Base-by-base conservation (phyloP, 2,888 invertebrate species). In the Parelbella ahira region DNA sequence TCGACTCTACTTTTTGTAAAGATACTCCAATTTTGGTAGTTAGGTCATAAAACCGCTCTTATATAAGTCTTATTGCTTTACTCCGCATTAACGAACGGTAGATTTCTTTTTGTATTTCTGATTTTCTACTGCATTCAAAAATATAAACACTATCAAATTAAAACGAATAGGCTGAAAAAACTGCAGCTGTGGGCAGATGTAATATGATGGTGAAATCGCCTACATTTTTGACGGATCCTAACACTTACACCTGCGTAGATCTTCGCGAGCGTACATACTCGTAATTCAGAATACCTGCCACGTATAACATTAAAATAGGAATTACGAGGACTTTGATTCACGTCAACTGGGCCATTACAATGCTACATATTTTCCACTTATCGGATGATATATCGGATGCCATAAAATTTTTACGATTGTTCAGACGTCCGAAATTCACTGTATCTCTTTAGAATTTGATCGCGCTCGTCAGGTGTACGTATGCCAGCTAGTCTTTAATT, bases 301-400 rank as follows among this genome's bases (percentile, higher is more conserved):
- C 33, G 21, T 25, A 41, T 41, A 41, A 41, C 33, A 41, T 41
- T 27, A 33, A 41, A 33, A 41, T 21, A 23, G 20, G 27, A 21
- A 27, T 27, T 41, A 41, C 21, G 5, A n/a, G 9, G 41, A 41
- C 33, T 13, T 48, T 74, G 68, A 65, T 32, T 33, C 29, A 53
- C 59, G 64, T 53, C 42, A 50, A 48, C 33, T 36, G 19, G 29
- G 33, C 51, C 47, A 52, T 58, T 54, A 53, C 45, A 51, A 50
- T 45, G 47, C 57, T 56, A 60, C 63, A 54, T 55, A 55, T 56
- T 15, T 2, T 58, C 50, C 45, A 58, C 45, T 33, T 49, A 36
- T 29, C 50, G 49, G 50, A 51, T 56, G 56, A 56, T 48, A 45
- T 50, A 53, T 54, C 59, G 27, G 30, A 24, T 20, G 34, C 42